Base-by-base conservation (phyloP, 1,140 invertebrate genomes). In the Cherax quadricarinatus region DNA sequence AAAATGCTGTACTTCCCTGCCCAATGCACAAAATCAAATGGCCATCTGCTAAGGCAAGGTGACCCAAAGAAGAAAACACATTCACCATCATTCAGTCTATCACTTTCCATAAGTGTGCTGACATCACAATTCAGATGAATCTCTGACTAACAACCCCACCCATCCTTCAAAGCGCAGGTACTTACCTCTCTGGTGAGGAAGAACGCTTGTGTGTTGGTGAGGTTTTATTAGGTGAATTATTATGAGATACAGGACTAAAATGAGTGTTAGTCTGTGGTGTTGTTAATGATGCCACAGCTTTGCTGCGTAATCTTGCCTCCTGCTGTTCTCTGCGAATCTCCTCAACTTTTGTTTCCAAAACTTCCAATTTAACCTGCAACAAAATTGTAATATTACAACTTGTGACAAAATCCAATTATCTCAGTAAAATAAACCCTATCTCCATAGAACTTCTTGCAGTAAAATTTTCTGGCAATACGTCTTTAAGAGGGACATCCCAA, bases 271-370 rank as follows among this genome's bases (percentile, higher is more conserved):
- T 89, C 88, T 89, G 88, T 1, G 93, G 93, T 0, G 92, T 93
- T n/a, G 78, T 75, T 73, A 93, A 80, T 78, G 93, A 91, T 53
- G 89, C 89, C 10, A 94, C 86, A 30, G 86, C 88, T 87, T 93
- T 93, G 85, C 93, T 94, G 41, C 91, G 97, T 16, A 96, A 96
- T 93, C 97, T 96, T 0, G 96, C 97, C 93, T 98, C 97, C 75
- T 97, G 96, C 93, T 98, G 98, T 41, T 96, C 96, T 94, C 97
- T 97, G 80, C 96, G 96, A 1, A 98, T 94, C 93, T 97, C 96
- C 73, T 98, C 97, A 0, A 98, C 97, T 51, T 96, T 96, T 18
- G 96, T 96, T 93, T 98, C 97, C 79, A 98, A 94, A 62, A 96
- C 95, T 92, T 98, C 97, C 9, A 96, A 95, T 94, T 97, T 96